Percentiles rank a stretch among this genome's conserved stretches.
Evolutionary conservation across 2,888 invertebrate species (phyloP).

Genomic region (Chloroclystis v-ata): DNA sequence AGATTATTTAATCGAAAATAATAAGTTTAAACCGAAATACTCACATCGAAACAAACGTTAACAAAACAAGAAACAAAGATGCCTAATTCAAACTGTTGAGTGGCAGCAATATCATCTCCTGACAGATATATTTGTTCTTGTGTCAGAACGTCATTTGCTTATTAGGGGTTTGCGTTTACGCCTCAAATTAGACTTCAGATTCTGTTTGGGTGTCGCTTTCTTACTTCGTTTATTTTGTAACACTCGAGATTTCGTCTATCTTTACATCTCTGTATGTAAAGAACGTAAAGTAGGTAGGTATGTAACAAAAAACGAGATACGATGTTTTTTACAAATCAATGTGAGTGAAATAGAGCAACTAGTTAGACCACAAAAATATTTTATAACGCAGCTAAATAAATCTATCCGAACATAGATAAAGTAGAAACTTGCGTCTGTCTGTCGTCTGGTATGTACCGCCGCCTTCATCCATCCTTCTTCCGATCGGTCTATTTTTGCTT

Average conservation of each 20-base stretch:
- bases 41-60: conserved; percentile 5
- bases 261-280: no score
- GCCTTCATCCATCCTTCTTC: conserved; percentile 15
- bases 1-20: no score
- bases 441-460: conserved; percentile 9
- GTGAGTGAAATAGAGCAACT: no score
- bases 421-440: conserved; percentile 11
- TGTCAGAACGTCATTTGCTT: conserved; percentile 16
- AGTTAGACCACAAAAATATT: neutral
- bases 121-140: conserved; percentile 20
- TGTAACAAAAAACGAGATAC: no score
- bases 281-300: no score
- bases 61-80: conserved; percentile 6
- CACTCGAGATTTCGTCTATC: no score
- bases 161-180: conserved; percentile 5
- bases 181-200: conserved; percentile 6
- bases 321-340: no score
- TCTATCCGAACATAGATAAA: conserved; percentile 18
- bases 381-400: conserved; percentile 7
- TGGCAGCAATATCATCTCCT: conserved; percentile 13
- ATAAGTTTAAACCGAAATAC: no score
- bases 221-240: no score
- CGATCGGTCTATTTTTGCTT: conserved; percentile 16
- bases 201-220: neutral
- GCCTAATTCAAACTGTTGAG: conserved; percentile 16